phyloP scores from a whole-genome alignment of 64 coral and sea anemone species.

The Pachyseris speciosa region DNA sequence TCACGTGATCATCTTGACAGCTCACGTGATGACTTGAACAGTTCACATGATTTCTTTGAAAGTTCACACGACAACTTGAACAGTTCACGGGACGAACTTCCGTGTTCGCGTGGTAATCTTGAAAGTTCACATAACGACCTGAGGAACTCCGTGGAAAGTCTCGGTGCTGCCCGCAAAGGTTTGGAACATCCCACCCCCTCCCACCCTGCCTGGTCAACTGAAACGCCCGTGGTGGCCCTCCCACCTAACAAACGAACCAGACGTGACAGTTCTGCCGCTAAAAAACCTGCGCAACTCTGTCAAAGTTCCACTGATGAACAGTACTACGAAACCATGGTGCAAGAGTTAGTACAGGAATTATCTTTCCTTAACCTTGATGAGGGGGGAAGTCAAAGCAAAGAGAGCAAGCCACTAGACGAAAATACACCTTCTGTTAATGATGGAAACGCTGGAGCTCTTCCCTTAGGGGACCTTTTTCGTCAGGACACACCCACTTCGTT shows the following conservation, averaged over 20 bases:
- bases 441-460: not conserved
- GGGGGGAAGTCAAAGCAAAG: not conserved
- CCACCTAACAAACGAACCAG: not conserved
- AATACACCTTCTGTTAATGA: not conserved
- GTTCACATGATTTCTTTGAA: not conserved
- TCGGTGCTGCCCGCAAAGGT: not conserved
- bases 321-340: slow-evolving; percentile 20
- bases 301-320: not conserved
- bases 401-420: not conserved
- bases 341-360: slow-evolving; percentile 5
- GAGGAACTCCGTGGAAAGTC: not conserved
- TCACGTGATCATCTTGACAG: not conserved
- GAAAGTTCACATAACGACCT: slow-evolving; percentile 4
- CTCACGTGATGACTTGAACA: not conserved
- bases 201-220: not conserved
- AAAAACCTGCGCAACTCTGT: not conserved
- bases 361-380: slow-evolving; percentile 29
- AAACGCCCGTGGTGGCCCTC: not conserved
- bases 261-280: not conserved
- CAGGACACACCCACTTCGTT: not conserved
- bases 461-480: slow-evolving; percentile 61
- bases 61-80: not conserved
- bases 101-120: not conserved
- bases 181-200: not conserved
- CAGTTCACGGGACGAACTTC: not conserved